Percentiles rank a stretch among this genome's conserved stretches.
Evolutionary conservation across 2,113 vertebrate genomes (phyloP).

Genomic region (Cyanocitta stelleri): DNA sequence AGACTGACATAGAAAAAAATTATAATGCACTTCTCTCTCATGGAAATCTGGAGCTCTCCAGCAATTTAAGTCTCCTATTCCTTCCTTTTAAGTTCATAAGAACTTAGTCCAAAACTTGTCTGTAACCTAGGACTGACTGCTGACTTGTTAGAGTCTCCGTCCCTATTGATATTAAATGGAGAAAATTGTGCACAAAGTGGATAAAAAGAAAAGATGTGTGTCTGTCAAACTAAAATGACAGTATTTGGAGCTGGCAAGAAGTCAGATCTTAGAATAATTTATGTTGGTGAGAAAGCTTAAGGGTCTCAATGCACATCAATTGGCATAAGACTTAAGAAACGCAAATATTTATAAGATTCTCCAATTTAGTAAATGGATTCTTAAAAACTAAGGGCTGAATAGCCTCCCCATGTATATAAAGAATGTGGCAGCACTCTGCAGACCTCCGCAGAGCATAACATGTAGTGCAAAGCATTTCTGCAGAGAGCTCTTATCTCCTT

Average conservation of each 20-base stretch:
- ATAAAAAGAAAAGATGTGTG: not conserved
- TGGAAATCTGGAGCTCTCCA: not conserved
- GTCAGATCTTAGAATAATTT: not conserved
- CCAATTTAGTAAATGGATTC: not conserved
- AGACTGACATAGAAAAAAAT: not conserved
- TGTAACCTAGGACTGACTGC: not conserved
- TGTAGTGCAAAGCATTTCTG: not conserved
- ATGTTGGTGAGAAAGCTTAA: not conserved
- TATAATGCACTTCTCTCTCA: not conserved
- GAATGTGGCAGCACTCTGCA: not conserved
- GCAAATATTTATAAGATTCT: not conserved
- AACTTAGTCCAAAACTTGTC: not conserved
- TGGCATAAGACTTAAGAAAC: not conserved
- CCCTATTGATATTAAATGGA: not conserved
- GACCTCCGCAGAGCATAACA: not conserved
- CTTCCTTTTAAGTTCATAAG: not conserved
- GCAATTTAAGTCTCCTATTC: not conserved
- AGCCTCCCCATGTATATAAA: not conserved
- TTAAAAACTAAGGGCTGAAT: not conserved
- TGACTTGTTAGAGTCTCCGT: not conserved
- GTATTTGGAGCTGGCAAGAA: not conserved
- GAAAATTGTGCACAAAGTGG: not conserved
- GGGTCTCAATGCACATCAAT: not conserved
- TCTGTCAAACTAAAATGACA: not conserved
- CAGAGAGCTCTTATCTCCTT: not conserved